Evolutionary conservation across 2,797 vertebrate species (phyloP), one percentile per base, ranked within the genome.

Genomic region (Gymnothorax javanicus): DNA sequence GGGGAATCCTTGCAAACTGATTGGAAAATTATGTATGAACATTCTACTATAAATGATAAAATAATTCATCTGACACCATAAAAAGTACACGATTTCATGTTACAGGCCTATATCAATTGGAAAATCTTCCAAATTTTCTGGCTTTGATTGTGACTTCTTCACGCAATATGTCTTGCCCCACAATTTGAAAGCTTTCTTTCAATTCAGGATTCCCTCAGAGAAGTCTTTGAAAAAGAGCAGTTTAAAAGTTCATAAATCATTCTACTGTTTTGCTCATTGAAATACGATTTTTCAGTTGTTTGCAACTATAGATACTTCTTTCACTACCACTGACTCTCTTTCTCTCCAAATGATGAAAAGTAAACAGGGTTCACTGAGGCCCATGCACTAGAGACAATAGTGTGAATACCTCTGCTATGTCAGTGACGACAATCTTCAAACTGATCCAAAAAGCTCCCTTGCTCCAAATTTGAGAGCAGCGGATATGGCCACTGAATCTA

Each of bases 301-400:
- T 43, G 62, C 77, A 43, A 57, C 13, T 67, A 50, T 56, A 71
- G 59, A 85, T 86, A 71, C 75, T 82, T 87, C 82, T 86, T n/a
- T 52, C 77, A 50, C 27, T 57, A 58, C 87, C 73, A 60, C 64
- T 15, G 85, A 85, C 82, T 84, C 85, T 88, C 84, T 87, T 33
- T 50, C 77, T 73, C 54, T 64, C 69, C 86, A 75, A 87, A 83
- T 84, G 69, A 56, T 56, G n/a, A 84, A 56, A 57, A 75, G 67
- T 57, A 69, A 84, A 50, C n/a, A 15, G 4, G 50, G n/a, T 33
- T 58, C 82, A 27, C 54, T 58, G 43, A 75, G 82, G 69, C 50
- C 58, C 43, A n/a, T 57, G 52, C 58, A 60, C 9, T 33, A 12
- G 56, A 60, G 52, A 85, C 27, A 43, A 25, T 59, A 27, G n/a